Evolutionary conservation across 1,140 invertebrate genomes (phyloP).

Genomic region (Bacillus rossius): DNA sequence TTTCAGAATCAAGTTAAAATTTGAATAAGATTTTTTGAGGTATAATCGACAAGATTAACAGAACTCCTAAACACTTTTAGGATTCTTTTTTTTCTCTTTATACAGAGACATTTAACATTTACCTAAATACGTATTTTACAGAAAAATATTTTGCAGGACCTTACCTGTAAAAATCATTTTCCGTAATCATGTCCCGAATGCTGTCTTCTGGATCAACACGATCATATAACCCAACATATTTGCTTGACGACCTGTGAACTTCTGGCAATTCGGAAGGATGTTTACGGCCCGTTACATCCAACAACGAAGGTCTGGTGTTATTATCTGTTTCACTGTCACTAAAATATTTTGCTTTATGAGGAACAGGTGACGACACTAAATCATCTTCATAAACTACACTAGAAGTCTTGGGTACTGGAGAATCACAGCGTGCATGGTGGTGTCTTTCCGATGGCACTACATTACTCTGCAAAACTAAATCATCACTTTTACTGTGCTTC

Average conservation of each 20-base stretch:
- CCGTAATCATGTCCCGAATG: conserved; percentile 56
- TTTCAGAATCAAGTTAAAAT: no score
- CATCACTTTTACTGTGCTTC: conserved; percentile 34
- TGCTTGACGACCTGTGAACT: conserved; percentile 14
- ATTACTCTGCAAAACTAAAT: conserved; percentile 31
- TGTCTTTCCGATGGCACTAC: background rate
- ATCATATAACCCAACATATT: conserved; percentile 37
- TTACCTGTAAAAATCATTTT: conserved; percentile 58
- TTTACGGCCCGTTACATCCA: conserved; percentile 25
- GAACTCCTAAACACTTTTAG: no score
- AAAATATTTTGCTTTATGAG: conserved; percentile 22
- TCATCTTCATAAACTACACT: conserved; percentile 15
- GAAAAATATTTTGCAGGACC: no score
- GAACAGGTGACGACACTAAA: conserved; percentile 2
- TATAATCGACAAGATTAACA: no score
- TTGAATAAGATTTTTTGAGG: no score
- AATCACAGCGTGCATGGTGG: conserved; percentile 7
- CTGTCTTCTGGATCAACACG: conserved; percentile 56
- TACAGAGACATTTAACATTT: no score
- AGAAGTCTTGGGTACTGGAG: conserved; percentile 6
- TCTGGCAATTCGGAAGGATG: conserved; percentile 31
- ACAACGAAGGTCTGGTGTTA: conserved; percentile 2
- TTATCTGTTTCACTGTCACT: conserved; percentile 31
- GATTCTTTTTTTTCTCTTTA: no score
- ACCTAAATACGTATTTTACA: no score